Evolutionary conservation across 2,888 invertebrate species (phyloP), one percentile per base, ranked within the genome.

Genomic region (Ditula angustiorana): DNA sequence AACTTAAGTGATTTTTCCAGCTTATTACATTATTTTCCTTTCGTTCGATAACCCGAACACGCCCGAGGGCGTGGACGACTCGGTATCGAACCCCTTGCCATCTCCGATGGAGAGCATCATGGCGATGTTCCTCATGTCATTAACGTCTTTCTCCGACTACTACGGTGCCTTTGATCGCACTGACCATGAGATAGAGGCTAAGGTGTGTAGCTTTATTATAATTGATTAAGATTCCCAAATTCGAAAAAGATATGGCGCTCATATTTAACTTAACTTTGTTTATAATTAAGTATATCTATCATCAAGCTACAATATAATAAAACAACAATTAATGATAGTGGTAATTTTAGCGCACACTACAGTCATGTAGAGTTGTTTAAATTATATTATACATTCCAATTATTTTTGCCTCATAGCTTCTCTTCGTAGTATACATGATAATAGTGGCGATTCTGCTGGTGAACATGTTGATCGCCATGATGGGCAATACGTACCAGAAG

Each of bases 401-500:
- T n/a, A n/a, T n/a, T n/a, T n/a, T n/a, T n/a, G n/a, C n/a, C n/a
- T n/a, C 85, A 5, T 90, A 96, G 96, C 92, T 97, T 13, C 93
- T 99, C 11, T 99, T 99, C 89, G 96, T 99, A n/a, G 94, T 99
- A 33, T 99, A 98, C 90, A 99, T 99, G 98, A 97, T 97, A 62
- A 97, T 99, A 82, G 99, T 99, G 19, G 98, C 98, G 0, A 96
- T 99, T 66, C 92, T 99, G 30, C 93, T 99, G 64, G 98, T 99
- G 56, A 99, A 99, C 94, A 98, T 99, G 98, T 94, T 99, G 87
- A 99, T 99, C 79, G 99, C 99, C 69, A 99, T 99, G 99, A 99
- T 99, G 99, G 99, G 99, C 0, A 99, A 99, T 87, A 99, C 99
- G 2, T 99, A 99, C 84, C 98, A 98, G 86, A 98, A 98, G 91